A percentile compares a stretch with the other conserved stretches of the same genome.
Conservation (phyloP, 2,888 invertebrate species). For the Nesidiocoris tenuis region DNA sequence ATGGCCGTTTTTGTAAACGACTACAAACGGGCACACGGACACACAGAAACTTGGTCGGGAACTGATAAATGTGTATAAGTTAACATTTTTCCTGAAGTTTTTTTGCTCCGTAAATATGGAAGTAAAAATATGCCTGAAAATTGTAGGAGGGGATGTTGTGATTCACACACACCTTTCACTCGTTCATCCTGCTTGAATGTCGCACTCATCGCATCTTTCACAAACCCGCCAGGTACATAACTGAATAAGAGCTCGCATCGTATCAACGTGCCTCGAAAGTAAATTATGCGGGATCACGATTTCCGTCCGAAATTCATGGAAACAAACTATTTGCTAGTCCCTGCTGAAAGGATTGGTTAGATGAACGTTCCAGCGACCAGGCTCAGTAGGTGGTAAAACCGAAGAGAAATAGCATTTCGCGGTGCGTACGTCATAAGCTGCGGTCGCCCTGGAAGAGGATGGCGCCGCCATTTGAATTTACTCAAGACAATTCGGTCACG, state of each 20-base stretch:
- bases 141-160: no score
- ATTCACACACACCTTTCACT: no score
- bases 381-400: not conserved
- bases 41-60: no score
- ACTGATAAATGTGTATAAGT: no score
- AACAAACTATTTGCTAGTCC: not conserved
- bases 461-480: slow-evolving; percentile 15
- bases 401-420: slow-evolving; percentile 22
- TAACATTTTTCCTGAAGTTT: no score
- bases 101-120: no score
- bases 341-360: not conserved
- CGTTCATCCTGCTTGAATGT: no score
- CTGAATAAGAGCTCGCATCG: not conserved
- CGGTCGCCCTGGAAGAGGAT: slow-evolving; percentile 15
- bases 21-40: no score
- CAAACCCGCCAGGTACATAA: no score
- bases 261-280: not conserved
- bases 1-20: no score
- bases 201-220: no score
- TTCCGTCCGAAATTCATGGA: not conserved
- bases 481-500: slow-evolving; percentile 39
- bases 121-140: no score
- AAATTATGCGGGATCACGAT: not conserved
- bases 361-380: not conserved
- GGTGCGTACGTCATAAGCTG: slow-evolving; percentile 17